Percentiles rank a stretch among this genome's conserved stretches.
These are phyloP conservation scores for Euproctis similis DNA, from an alignment of 2,888 invertebrate species.

Conservation along the genomic window DNA sequence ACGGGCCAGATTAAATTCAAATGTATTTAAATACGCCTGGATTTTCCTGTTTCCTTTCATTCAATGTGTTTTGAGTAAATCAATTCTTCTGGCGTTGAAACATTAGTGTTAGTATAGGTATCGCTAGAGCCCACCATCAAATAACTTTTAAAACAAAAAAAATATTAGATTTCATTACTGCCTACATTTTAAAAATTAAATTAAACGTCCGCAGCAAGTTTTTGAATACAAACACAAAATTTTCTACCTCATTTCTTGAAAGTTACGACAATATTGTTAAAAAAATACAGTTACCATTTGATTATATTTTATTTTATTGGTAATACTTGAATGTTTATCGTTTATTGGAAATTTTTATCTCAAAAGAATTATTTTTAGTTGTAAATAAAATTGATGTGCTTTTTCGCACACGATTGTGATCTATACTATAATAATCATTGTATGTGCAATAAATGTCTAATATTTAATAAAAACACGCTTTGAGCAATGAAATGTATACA, in stretches of 20 bases:
- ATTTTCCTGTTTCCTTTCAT: too few species aligned
- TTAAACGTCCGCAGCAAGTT: constrained; percentile 21
- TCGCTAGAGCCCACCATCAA: constrained; percentile 63
- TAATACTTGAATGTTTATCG: constrained; percentile 19
- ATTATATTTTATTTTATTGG: constrained; percentile 21
- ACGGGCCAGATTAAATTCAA: too few species aligned
- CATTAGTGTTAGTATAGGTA: constrained; percentile 53
- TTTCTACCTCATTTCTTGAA: constrained; percentile 41
- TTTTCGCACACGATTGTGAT: constrained; percentile 43
- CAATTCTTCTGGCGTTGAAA: constrained; percentile 22
- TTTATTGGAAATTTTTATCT: constrained; percentile 21
- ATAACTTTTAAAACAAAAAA: constrained; percentile 29
- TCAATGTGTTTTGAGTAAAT: constrained; percentile 22
- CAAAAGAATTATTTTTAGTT: constrained; percentile 29
- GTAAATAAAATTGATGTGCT: constrained; percentile 30
- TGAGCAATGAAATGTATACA: constrained; percentile 35
- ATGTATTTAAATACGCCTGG: too few species aligned
- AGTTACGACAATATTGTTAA: constrained; percentile 17
- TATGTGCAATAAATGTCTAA: constrained; percentile 39
- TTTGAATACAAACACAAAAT: constrained; percentile 24
- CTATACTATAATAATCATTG: constrained; percentile 30
- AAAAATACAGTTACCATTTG: constrained; percentile 36
- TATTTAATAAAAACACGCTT: constrained; percentile 35
- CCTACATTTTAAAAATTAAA: constrained; percentile 9
- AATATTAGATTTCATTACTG: constrained; percentile 23